These are phyloP conservation scores for Lasioglossum morio DNA, from an alignment of 2,888 invertebrate genomes.

Conservation along the genomic window DNA sequence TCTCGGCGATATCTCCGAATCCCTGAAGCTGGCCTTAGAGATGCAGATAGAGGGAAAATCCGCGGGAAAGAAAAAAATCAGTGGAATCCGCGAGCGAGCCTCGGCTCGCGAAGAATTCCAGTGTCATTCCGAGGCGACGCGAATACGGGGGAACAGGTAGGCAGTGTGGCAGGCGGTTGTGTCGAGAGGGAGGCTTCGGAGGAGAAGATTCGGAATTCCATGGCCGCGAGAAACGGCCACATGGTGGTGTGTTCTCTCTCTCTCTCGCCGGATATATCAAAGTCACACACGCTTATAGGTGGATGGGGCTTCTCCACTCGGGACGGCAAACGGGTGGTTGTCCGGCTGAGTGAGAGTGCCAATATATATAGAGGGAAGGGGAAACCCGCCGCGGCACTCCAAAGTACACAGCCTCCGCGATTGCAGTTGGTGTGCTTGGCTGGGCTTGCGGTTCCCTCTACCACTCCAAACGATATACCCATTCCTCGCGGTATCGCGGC, in stretches of 20 bases:
- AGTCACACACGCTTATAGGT: conserved; percentile 46
- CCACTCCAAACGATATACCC: conserved; percentile 62
- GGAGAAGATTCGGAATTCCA: conserved; percentile 30
- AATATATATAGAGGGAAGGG: conserved; percentile 81
- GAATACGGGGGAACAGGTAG: neutral
- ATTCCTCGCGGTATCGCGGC: conserved; percentile 74
- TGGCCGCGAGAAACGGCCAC: conserved; percentile 28
- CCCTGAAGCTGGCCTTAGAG: neutral
- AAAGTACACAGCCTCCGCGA: conserved; percentile 83
- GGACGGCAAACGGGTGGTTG: conserved; percentile 61
- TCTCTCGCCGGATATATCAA: conserved; percentile 40
- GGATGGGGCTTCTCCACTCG: conserved; percentile 46
- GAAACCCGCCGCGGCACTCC: conserved; percentile 80
- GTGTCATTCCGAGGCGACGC: neutral
- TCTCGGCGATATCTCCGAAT: neutral
- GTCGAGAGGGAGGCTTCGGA: neutral
- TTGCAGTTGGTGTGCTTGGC: conserved; percentile 76
- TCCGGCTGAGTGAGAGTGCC: conserved; percentile 75
- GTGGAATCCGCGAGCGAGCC: neutral
- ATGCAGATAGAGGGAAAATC: neutral
- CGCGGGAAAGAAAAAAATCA: neutral
- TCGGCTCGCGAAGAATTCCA: conserved; percentile 2
- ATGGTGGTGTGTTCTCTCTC: conserved; percentile 16
- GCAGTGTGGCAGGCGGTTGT: neutral
- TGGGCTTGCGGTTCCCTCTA: conserved; percentile 66